Base-by-base conservation (phyloP, 1,140 invertebrate genomes). In the Nasonia giraulti region DNA sequence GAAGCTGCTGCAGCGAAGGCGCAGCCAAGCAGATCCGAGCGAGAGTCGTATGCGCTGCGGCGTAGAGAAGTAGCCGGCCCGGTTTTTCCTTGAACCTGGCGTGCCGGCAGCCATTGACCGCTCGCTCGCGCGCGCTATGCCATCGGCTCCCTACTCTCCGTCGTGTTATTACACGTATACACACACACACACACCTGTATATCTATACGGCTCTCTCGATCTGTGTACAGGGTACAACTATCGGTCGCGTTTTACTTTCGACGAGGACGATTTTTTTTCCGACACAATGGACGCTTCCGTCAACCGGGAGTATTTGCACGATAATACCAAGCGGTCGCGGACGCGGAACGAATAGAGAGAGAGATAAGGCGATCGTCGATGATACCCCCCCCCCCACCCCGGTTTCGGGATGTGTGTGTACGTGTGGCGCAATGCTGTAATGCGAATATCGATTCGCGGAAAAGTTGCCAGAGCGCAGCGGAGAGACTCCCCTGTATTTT, bases 41-140 rank as follows among this genome's bases (percentile, higher is more conserved):
- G 68, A 71, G 68, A 71, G 55, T 62, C 20, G 68, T 31, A 31
- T 71, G 33, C 17, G n/a, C 27, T 3, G 6, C 55, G 7, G 68
- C 23, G 69, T 80, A 62, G 6, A 23, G 68, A 75, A 44, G 77
- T 55, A 62, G 73, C 68, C 69, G 73, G 50, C 66, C 83, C 79
- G 80, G 80, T 78, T 85, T 85, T 85, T 85, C 85, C 85, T 85
- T 85, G 85, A 85, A 85, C 85, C 85, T 85, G 85, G 50, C 75
- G 23, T 33, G 66, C 75, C 62, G 75, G 75, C 85, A 85, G 85
- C 80, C 80, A 85, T 85, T 85, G 85, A 85, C 85, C 85, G 85
- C 85, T 7, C 27, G 40, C 12, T 37, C 68, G 27, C 37, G 40
- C 12, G 62, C 68, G 27, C 37, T 23, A 12, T 55, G 20, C 50